Base-by-base conservation (phyloP, 2,888 invertebrate genomes). In the Tipula lateralis region DNA sequence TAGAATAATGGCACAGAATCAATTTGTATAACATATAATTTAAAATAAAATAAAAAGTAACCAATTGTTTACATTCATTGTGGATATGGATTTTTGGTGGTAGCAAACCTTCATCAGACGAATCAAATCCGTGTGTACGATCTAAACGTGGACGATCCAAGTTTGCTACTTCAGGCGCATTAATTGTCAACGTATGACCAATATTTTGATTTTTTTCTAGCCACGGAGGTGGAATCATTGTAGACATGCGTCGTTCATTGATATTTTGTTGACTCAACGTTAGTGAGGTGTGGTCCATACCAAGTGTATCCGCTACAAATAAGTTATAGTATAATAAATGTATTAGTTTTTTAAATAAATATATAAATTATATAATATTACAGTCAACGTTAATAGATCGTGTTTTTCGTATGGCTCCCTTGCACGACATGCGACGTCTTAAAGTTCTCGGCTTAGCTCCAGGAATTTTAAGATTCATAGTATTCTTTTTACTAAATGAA, bases 371-470 rank as follows among this genome's bases (percentile, higher is more conserved):
- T 4, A 5, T 84, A 85, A 86, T 93, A 95, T 92, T 90, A 96
- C 96, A 94, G 89, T 96, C 97, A 6, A 97, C 95, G 88, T 96
- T 96, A 86, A 98, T 98, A 12, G 97, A 97, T 86, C 98, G 92
- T 0, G 98, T 98, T 89, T 98, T 96, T 90, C 96, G 96, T 85
- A 98, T 97, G 80, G 98, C 97, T 84, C 98, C 98, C 87, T 95
- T 94, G 24, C 98, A 95, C 0, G 96, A 97, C 94, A 97, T 95
- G 88, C 94, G 93, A 0, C 96, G 92, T 82, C 93, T 92, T 83
- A 95, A 87, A 85, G 91, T 90, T 39, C 93, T 92, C 82, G 93
- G 92, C 24, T 92, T 91, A 1, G 90, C 88, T 84, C 91, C 92
- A 0, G 91, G 88, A 30, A 92, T 91, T 7, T 92, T 91, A 4